phyloP scores from a whole-genome alignment of 2,797 vertebrate species.

The Chaunax sp. region DNA sequence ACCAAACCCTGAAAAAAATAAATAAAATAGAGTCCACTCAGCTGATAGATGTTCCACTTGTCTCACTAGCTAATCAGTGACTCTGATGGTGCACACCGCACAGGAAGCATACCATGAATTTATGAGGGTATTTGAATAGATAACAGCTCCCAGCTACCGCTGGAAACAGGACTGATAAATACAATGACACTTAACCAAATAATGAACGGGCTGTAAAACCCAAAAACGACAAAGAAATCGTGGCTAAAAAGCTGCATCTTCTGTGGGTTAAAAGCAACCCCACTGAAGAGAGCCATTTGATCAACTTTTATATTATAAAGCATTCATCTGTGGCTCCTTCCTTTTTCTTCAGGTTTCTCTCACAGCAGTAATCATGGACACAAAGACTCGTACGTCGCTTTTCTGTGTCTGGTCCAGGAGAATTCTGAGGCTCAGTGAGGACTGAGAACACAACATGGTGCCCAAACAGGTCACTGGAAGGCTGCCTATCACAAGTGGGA shows the following conservation, averaged over 20 bases:
- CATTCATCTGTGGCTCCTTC: neutral
- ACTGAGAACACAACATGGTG: conserved; percentile 45
- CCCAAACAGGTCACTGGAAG: conserved; percentile 68
- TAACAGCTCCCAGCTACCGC: neutral
- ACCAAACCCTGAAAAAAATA: neutral
- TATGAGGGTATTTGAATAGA: neutral
- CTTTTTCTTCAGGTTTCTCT: too few species aligned
- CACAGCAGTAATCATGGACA: neutral
- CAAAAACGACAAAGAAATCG: neutral
- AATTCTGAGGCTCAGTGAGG: conserved; percentile 19
- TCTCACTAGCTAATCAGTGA: neutral
- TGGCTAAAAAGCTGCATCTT: neutral
- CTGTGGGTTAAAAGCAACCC: too few species aligned
- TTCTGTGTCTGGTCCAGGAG: conserved; percentile 3
- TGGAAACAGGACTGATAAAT: neutral
- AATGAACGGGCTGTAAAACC: conserved; percentile 7
- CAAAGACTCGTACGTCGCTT: neutral
- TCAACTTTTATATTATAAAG: neutral
- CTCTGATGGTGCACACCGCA: neutral
- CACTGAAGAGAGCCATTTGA: neutral
- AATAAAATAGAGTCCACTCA: neutral
- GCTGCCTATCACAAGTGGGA: conserved; percentile 71
- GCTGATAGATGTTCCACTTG: neutral
- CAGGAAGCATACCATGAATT: neutral
- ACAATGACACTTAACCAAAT: neutral